These are phyloP conservation scores for Pedetes capensis DNA, from an alignment of 2,113 vertebrate species.

Conservation along the genomic window DNA sequence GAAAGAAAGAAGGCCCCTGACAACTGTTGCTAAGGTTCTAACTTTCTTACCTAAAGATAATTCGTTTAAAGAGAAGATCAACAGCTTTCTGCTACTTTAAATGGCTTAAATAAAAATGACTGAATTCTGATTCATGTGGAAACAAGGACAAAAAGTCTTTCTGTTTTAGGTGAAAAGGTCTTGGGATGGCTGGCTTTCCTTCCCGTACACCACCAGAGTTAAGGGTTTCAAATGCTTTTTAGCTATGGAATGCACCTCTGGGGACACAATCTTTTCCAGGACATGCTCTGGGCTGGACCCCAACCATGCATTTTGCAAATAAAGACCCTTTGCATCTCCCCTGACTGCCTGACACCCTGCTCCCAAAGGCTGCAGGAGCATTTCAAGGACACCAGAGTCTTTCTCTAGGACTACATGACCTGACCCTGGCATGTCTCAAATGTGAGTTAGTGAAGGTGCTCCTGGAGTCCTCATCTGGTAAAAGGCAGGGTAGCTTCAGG, in stretches of 20 bases:
- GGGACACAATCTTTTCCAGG: neutral
- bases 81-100: neutral
- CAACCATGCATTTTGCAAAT: too few relatives aligned
- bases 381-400: too few relatives aligned
- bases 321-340: too few relatives aligned
- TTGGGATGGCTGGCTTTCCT: neutral
- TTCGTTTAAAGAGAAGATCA: conserved; percentile 36
- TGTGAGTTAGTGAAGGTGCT: too few relatives aligned
- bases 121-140: neutral
- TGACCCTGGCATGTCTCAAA: too few relatives aligned
- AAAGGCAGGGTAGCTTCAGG: too few relatives aligned
- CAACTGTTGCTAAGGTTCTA: neutral
- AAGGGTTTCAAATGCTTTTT: neutral
- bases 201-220: neutral
- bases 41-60: neutral
- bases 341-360: too few relatives aligned
- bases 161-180: neutral
- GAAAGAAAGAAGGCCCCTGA: neutral
- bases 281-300: too few relatives aligned
- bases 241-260: neutral
- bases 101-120: neutral
- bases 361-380: too few relatives aligned
- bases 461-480: too few relatives aligned
- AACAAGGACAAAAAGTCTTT: neutral
- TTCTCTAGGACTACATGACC: too few relatives aligned